Evolutionary conservation across 1,140 invertebrate species (phyloP), one percentile per base, ranked within the genome.

Genomic region (Achatina immaculata): DNA sequence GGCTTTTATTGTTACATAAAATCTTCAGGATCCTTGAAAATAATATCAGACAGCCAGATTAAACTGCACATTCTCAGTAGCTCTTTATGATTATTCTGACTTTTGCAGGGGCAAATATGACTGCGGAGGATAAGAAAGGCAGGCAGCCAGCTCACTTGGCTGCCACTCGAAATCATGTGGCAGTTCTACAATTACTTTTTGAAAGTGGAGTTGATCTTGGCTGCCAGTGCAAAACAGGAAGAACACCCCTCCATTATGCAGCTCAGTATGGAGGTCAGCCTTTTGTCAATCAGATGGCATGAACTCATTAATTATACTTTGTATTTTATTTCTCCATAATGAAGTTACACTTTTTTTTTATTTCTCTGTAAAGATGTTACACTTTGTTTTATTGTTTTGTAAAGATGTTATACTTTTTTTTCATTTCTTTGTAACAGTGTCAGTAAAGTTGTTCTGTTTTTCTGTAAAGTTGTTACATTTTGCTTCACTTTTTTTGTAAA

Each of bases 231-330:
- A 75, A 86, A 24, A 36, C 80, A 36, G 86, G 87, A 43, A 89
- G 88, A 78, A 86, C 85, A 21, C 89, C 89, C 7, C 79, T 90
- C 16, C 89, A 90, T 73, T 89, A 87, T 80, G 89, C 89, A 69
- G 88, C 88, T 19, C 87, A 89, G 71, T 78, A 89, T 86, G 89
- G 89, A 83, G 84, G 89, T 90, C 81, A 45, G 72, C 40, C 34
- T 31, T 71, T 7, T 9, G 24, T 65, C 9, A 51, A 24, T 51
- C 48, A 51, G 24, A 24, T 11, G 48, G 11, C 48, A 51, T 14
- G 48, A 24, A 51, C 48, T 51, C 48, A 51, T 51, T 24, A 14
- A 51, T 68, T 14, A 51, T 24, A 36, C 55, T 40, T 51, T 80
- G 14, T 68, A 14, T 19, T 9, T 21, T 0, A n/a, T 58, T 4